Base-by-base conservation (phyloP, 2,113 vertebrate species). In the Ramphastos sulfuratus region DNA sequence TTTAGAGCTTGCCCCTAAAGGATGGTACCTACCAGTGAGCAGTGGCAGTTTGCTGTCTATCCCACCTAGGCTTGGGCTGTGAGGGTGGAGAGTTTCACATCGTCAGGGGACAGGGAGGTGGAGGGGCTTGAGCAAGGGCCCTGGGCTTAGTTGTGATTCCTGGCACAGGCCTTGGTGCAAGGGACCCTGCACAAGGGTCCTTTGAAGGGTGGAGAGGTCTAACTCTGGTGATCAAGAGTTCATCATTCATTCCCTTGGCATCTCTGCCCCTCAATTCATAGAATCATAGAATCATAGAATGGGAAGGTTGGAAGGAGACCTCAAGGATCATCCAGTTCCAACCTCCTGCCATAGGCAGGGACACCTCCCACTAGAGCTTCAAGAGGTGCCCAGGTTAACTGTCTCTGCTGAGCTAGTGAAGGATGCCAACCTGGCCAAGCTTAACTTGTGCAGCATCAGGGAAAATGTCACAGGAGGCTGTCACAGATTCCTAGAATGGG, bases 81-180 rank as follows among this genome's bases (percentile, higher is more conserved):
- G 33, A 30, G 16, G 15, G 15, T 37, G 23, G 60, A 11, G 23
- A 8, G 33, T 20, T 39, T 21, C 64, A 59, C 50, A 4, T 37
- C 20, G 56, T 30, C 33, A 14, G 48, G 56, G n/a, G 56, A 37
- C 58, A 10, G 25, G 35, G 35, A 65, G 56, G 4, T 16, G 64
- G 28, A 16, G 39, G 42, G 15, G 48, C 39, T 15, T 3, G 5
- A 76, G 12, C 21, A 56, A n/a, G 79, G 66, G 28, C 25, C 8
- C 3, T 7, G 44, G 48, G 56, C 7, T 61, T 15, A 0, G 0
- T 1, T 31, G 31, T 15, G 8, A 3, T 6, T 27, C 15, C 25
- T 69, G 80, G 23, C 1, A 46, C 37, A 37, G 37, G 37, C 8
- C 78, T 64, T 1, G 58, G 58, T 39, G 48, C 10, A 9, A 18